These are phyloP conservation scores for Sinocyclocheilus grahami DNA, from an alignment of 2,113 vertebrate species.

Conservation along the genomic window DNA sequence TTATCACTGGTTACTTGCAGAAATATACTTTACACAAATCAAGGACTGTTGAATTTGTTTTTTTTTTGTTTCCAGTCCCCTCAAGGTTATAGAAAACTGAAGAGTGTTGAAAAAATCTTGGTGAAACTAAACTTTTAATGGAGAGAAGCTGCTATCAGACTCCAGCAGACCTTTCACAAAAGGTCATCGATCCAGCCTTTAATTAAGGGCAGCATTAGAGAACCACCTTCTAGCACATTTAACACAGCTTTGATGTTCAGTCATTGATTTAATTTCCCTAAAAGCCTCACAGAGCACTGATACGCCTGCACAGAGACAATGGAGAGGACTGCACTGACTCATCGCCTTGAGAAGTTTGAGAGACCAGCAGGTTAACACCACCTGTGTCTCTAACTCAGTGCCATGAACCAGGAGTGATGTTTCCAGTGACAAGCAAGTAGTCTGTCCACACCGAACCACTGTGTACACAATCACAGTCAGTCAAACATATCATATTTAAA, in stretches of 20 bases:
- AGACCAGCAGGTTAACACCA: slow-evolving; percentile 4
- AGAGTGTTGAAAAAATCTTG: too few species aligned
- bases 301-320: not conserved
- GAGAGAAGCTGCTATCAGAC: slow-evolving; percentile 17
- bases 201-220: slow-evolving; percentile 39
- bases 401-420: not conserved
- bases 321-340: not conserved
- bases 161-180: slow-evolving; percentile 35
- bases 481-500: too few species aligned
- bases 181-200: slow-evolving; percentile 25
- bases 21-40: too few species aligned
- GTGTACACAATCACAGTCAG: too few species aligned
- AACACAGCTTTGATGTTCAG: slow-evolving; percentile 41
- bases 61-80: too few species aligned
- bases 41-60: too few species aligned
- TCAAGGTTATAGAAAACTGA: too few species aligned
- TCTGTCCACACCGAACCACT: too few species aligned
- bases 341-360: not conserved
- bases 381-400: not conserved
- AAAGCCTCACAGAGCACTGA: slow-evolving; percentile 45
- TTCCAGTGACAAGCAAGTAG: too few species aligned
- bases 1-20: too few species aligned
- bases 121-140: slow-evolving; percentile 22
- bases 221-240: slow-evolving; percentile 39
- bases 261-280: slow-evolving; percentile 48